Base-by-base conservation (phyloP, 1,140 invertebrate species). In the Centruroides sculpturatus region DNA sequence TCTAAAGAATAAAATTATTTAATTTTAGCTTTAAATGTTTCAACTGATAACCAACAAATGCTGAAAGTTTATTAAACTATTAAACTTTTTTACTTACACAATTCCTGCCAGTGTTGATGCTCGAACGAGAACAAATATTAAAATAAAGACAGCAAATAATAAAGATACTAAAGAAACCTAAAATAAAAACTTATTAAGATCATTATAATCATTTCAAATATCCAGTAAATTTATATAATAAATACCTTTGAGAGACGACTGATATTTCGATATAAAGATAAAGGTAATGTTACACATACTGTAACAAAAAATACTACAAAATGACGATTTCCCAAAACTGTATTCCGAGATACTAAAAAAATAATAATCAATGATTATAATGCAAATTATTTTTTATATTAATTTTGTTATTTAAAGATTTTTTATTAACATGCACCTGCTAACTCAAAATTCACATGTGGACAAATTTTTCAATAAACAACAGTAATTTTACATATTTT, bases 181-280 rank as follows among this genome's bases (percentile, higher is more conserved):
- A 34, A 60, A 61, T 35, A 34, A 4, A 41, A 41, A 12, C 35
- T 51, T 57, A 11, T 57, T 9, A 41, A 6, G 8, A 6, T 6
- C 8, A 41, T 6, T 41, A 41, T 41, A 41, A 41, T 8, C 5
- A 41, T 41, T 41, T 41, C 41, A 41, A 41, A 6, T 41, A 41
- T 41, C 5, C 8, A 41, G 8, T 23, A 41, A 3, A 5, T 12
- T 41, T 36, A 60, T 35, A 35, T 5, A 10, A 12, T 13, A 57
- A 67, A 67, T 67, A 76, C 85, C 72, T 88, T 85, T 13, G 86
- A 84, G 48, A 92, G 75, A 64, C 82, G 79, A 1, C 85, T 83
- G 55, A 92, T 83, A 70, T 91, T 85, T 70, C 83, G 82, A 68
- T 89, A 87, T 7, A 92, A 75, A 63, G 88, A 91, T 9, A 92